Evolutionary conservation across 2,797 vertebrate genomes (phyloP), one percentile per base, ranked within the genome.

Genomic region (Sylvilagus floridanus): DNA sequence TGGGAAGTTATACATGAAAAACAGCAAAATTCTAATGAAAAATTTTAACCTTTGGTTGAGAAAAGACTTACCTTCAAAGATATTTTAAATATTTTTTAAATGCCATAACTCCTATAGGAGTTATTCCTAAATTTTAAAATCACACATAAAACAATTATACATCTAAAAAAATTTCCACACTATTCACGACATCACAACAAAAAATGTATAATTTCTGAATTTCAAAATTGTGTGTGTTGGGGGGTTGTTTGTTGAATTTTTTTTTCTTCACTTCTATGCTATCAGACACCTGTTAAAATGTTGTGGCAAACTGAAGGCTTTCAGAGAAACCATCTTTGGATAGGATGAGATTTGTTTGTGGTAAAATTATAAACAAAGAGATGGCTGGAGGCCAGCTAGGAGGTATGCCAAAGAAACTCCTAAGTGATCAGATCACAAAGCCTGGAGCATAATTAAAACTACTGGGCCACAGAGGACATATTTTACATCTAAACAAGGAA

Each of bases 311-410:
- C 30, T 85, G 32, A 73, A 21, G 66, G 26, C 30, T 85, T 85
- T 28, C 24, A 65, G 10, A 37, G 30, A 71, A 66, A 96, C 32
- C 62, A 96, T 93, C 93, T 95, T 14, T 47, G 87, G 84, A 95
- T 93, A 96, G 94, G 96, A 95, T 81, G 85, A 94, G 96, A 97
- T 95, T 93, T 84, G 77, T 84, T 90, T 19, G 73, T 73, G 91
- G 91, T 86, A 93, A 32, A 91, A 96, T 63, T 76, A 90, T 91
- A 95, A 68, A 75, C n/a, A 88, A 86, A 83, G 95, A 95, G 96
- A 94, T 75, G 47, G 94, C 30, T 57, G 73, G 2, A 0, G 66
- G 69, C 85, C 26, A 85, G 85, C 17, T 54, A 77, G 57, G 30
- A 90, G 47, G 65, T 86, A 95, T 86, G 76, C 62, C 78, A 97